Percentiles rank a stretch among this genome's conserved stretches.
phyloP scores from a whole-genome alignment of 2,888 invertebrate genomes.

The Reticulitermes lucifugus region DNA sequence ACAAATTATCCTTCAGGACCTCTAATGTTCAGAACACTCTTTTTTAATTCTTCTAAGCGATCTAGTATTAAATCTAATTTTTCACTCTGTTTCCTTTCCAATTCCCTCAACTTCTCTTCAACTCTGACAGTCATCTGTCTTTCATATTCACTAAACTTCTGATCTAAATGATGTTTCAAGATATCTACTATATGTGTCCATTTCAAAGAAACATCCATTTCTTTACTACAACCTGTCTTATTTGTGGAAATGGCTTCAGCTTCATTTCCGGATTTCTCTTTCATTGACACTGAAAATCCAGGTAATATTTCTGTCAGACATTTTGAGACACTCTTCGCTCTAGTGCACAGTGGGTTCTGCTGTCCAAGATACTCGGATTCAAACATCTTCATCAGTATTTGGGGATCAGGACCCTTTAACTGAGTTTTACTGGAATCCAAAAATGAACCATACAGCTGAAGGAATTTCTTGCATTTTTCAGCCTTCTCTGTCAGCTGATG shows the following conservation, averaged over 20 bases:
- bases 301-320: slow-evolving; percentile 54
- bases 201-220: slow-evolving; percentile 52
- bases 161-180: slow-evolving; percentile 59
- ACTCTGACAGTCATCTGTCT: slow-evolving; percentile 56
- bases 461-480: slow-evolving; percentile 56
- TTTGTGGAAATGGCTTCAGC: slow-evolving; percentile 53
- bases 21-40: neutral
- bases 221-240: slow-evolving; percentile 41
- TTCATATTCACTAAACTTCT: slow-evolving; percentile 60
- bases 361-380: slow-evolving; percentile 53
- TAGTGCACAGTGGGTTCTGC: slow-evolving; percentile 51
- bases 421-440: slow-evolving; percentile 45
- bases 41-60: slow-evolving; percentile 52
- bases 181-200: slow-evolving; percentile 36
- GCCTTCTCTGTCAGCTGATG: slow-evolving; percentile 56
- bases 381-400: slow-evolving; percentile 55
- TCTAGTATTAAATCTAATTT: slow-evolving; percentile 59
- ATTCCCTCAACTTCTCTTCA: slow-evolving; percentile 58
- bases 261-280: slow-evolving; percentile 49
- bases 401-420: slow-evolving; percentile 52
- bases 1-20: slow-evolving; percentile 10
- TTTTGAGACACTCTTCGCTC: slow-evolving; percentile 53
- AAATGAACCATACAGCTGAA: slow-evolving; percentile 53
- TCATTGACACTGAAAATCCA: slow-evolving; percentile 33
- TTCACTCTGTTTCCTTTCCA: slow-evolving; percentile 59